Evolutionary conservation across 2,113 vertebrate genomes (phyloP).

Genomic region (Clarias magur): DNA sequence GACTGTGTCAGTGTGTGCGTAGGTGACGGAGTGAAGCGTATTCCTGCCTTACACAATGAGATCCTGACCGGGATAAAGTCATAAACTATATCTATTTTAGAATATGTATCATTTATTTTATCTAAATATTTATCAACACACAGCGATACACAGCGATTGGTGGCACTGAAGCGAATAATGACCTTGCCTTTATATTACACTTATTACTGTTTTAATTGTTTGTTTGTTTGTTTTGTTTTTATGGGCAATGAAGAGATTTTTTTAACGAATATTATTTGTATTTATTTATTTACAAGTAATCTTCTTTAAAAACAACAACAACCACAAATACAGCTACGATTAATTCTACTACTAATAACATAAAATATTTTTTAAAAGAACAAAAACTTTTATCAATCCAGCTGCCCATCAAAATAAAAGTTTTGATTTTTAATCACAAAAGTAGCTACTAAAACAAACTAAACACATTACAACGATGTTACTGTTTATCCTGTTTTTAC

Average conservation of each 20-base stretch:
- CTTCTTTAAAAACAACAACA: too few relatives aligned
- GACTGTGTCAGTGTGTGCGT: neutral
- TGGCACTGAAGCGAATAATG: neutral
- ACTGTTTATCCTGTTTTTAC: neutral
- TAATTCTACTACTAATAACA: neutral
- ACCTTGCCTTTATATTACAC: neutral
- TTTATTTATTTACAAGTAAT: too few relatives aligned
- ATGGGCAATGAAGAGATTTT: neutral
- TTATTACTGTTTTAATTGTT: neutral
- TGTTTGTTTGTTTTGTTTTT: too few relatives aligned
- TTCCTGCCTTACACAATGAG: neutral
- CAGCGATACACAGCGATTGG: neutral
- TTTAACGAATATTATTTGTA: too few relatives aligned
- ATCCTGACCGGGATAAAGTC: neutral
- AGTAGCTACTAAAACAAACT: neutral
- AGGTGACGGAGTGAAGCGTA: neutral
- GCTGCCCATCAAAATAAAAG: neutral
- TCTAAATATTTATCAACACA: neutral
- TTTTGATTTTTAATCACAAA: neutral
- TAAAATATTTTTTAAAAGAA: neutral
- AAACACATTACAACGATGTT: neutral
- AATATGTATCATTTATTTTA: too few relatives aligned
- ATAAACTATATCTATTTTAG: neutral
- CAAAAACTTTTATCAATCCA: neutral
- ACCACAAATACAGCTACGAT: too few relatives aligned